Conservation (phyloP, 2,113 vertebrate species). For the Pitta sordida region DNA sequence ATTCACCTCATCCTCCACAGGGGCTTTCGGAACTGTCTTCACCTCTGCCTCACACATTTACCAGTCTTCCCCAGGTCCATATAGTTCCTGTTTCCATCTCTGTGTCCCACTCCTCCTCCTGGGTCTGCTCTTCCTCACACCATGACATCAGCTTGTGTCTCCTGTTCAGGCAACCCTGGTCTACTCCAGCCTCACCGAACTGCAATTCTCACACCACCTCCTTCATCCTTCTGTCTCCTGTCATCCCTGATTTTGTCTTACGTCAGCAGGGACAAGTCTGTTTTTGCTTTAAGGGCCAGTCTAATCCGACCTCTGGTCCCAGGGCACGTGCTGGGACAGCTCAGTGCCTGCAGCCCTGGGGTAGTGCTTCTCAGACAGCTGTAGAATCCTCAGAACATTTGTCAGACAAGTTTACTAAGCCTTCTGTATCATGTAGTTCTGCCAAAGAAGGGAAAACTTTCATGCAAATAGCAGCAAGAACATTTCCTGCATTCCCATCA, state of each 20-base stretch:
- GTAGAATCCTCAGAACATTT: not conserved
- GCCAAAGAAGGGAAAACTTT: slow-evolving; percentile 3
- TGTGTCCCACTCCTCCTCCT: no score
- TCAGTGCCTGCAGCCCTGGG: not conserved
- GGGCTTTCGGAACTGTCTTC: not conserved
- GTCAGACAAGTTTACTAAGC: not conserved
- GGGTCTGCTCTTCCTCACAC: not conserved
- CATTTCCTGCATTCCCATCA: slow-evolving; percentile 17
- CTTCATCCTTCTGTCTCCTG: not conserved
- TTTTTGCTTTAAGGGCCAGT: not conserved
- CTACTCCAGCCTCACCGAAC: not conserved
- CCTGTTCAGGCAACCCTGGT: not conserved
- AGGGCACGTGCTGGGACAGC: not conserved
- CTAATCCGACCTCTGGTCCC: not conserved
- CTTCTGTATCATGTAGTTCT: not conserved
- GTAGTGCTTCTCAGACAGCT: not conserved
- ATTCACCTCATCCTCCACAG: no score
- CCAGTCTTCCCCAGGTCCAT: not conserved
- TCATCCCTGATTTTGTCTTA: not conserved
- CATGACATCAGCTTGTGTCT: not conserved
- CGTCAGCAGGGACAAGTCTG: not conserved
- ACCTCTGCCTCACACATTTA: not conserved
- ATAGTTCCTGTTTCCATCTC: not conserved
- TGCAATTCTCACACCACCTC: not conserved
- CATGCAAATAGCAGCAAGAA: slow-evolving; percentile 19